Conservation (phyloP, 2,113 vertebrate species). For the Chaenogobius annularis region DNA sequence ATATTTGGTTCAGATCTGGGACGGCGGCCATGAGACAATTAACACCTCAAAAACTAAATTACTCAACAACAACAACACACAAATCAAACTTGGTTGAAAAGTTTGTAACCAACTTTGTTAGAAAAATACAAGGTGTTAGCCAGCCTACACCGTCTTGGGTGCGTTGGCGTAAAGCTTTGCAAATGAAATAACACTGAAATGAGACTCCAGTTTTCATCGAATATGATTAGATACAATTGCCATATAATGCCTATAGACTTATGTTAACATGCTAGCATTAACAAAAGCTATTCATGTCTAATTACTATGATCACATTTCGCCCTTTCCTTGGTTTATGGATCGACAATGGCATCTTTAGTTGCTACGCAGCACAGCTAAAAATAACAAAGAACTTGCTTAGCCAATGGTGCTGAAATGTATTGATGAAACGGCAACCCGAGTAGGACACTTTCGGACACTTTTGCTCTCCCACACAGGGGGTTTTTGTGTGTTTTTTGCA, state of each 20-base stretch:
- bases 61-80: constrained; percentile 14
- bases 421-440: constrained; percentile 51
- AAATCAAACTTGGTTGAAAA: constrained; percentile 20
- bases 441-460: constrained; percentile 64
- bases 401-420: constrained; percentile 30
- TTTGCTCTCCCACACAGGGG: constrained; percentile 63
- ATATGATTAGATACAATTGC: constrained; percentile 14
- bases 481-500: constrained; percentile 21
- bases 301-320: constrained; percentile 4
- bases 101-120: constrained; percentile 19
- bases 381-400: constrained; percentile 12
- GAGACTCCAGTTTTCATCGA: constrained; percentile 25
- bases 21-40: constrained; percentile 53
- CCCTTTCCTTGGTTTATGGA: background rate
- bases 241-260: background rate
- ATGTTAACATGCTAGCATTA: background rate
- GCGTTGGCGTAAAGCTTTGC: constrained; percentile 20
- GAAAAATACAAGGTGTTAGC: constrained; percentile 34
- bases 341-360: background rate
- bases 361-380: constrained; percentile 1
- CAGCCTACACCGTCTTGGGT: constrained; percentile 12
- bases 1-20: constrained; percentile 55
- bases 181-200: constrained; percentile 18
- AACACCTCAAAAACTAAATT: constrained; percentile 45
- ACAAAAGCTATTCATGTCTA: constrained; percentile 10